Base-by-base conservation (phyloP, 2,888 invertebrate species). In the Chrysomela aeneicollis region DNA sequence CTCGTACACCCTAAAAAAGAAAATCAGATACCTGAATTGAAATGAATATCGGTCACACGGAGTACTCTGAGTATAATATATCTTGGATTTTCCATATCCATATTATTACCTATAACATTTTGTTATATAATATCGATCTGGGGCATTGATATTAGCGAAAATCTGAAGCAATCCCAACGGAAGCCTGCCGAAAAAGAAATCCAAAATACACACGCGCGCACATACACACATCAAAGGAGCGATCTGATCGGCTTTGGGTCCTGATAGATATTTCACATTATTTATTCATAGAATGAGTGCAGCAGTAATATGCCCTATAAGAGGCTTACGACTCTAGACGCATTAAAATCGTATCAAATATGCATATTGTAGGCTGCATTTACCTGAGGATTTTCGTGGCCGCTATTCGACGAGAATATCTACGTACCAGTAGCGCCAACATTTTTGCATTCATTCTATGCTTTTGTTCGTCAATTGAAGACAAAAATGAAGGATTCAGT, bases 231-330 rank as follows among this genome's bases (percentile, higher is more conserved):
- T 78, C 77, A 78, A 79, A 79, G 77, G 72, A 73, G 77, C 77
- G 77, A 79, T 80, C 79, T 79, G 79, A 79, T 79, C 79, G 80
- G 81, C 78, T 81, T 81, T 80, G 70, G 73, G 86, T 86, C 86
- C 83, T 87, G 88, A 88, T 88, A 88, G 88, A 87, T 88, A 88
- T 88, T 87, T 88, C 87, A 88, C 88, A 87, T 88, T 86, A 88
- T 88, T 88, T 88, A 88, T 88, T 88, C 88, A 88, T 88, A 85
- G 86, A 81, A 78, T 81, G 84, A 85, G 84, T 87, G 86, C 82
- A 76, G 74, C 76, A 73, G 73, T 79, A 79, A 80, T 80, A 81
- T 79, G 81, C 81, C 79, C 79, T 79, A 78, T 82, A 82, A 82
- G 82, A 82, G 82, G 82, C 82, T 82, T 82, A 82, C 77, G 77